Base-by-base conservation (phyloP, 2,888 invertebrate species). In the Odontothrips loti region DNA sequence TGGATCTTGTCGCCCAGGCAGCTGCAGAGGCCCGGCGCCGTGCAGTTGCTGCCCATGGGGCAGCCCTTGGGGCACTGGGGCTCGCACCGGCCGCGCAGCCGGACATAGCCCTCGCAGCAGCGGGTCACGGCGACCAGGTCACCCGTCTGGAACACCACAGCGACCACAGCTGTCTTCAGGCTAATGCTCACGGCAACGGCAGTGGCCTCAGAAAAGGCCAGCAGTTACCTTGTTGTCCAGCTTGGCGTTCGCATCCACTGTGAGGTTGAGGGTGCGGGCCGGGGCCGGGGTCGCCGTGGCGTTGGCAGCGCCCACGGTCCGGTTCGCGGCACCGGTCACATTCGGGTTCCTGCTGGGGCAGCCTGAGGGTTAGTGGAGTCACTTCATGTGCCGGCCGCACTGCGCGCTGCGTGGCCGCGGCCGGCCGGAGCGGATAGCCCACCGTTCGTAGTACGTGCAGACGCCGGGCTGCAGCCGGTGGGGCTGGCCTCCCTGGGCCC, bases 41-140 rank as follows among this genome's bases (percentile, higher is more conserved):
- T 89, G 85, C 94, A 95, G 47, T 89, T 88, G 27, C 93, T 94
- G 84, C 94, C 93, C 80, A 91, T 86, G 11, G 68, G 68, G 84
- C 94, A 95, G 12, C 91, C 91, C 43, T 89, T 87, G 8, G 91
- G 89, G 85, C 94, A 94, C n/a, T 90, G 88, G 0, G 92, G 91
- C 79, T 91, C 90, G 85, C 93, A 93, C 80, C 89, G 88, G 6
- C 88, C 90, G 84, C 68, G 68, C 23, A 12, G 10, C 68, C 12
- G n/a, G 23, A 9, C 68, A 27, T 27, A 75, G 68, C 68, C 68
- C 27, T 75, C 68, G 68, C 68, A 75, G 68, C 68, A 75, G 23
- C 68, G 68, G 11, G 27, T n/a, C 68, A 75, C 68, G 23, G n/a
- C 68, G 23, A 75, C 68, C 68, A 75, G 68, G 27, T 75, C 68